Evolutionary conservation across 2,888 invertebrate genomes (phyloP).

Genomic region (Agrotis segetum): DNA sequence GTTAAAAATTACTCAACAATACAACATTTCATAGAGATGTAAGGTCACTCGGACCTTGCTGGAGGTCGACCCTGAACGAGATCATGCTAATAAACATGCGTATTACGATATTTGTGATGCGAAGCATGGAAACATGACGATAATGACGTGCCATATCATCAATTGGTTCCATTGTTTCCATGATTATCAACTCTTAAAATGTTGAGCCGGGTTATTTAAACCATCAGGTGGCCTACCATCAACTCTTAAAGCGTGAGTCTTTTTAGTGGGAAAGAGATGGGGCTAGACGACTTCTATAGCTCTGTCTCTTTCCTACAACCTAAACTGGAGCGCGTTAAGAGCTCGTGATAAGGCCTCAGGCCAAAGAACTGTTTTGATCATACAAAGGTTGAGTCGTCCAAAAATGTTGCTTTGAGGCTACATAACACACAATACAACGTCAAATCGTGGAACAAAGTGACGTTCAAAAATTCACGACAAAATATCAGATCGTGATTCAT

Average conservation of each 20-base stretch:
- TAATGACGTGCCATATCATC: too few relatives aligned
- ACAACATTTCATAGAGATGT: constrained; percentile 4
- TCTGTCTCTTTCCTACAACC: too few relatives aligned
- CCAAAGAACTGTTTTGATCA: neutral
- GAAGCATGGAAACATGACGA: neutral
- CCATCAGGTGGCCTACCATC: too few relatives aligned
- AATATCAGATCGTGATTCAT: neutral
- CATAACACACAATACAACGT: neutral
- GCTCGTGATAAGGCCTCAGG: too few relatives aligned
- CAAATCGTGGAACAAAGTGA: neutral
- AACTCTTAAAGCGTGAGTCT: too few relatives aligned
- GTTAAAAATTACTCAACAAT: constrained; percentile 47
- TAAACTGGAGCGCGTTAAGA: too few relatives aligned
- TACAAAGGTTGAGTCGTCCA: neutral
- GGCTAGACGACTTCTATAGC: too few relatives aligned
- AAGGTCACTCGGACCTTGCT: constrained; percentile 30
- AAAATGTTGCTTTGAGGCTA: neutral
- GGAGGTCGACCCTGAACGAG: constrained; percentile 37
- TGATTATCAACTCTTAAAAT: neutral
- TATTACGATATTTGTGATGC: neutral
- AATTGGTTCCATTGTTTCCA: neutral
- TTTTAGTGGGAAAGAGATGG: too few relatives aligned
- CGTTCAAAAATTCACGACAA: neutral
- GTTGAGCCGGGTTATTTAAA: too few relatives aligned
- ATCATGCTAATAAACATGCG: constrained; percentile 30